phyloP scores from a whole-genome alignment of 2,113 vertebrate species.

The Bambusicola thoracicus region DNA sequence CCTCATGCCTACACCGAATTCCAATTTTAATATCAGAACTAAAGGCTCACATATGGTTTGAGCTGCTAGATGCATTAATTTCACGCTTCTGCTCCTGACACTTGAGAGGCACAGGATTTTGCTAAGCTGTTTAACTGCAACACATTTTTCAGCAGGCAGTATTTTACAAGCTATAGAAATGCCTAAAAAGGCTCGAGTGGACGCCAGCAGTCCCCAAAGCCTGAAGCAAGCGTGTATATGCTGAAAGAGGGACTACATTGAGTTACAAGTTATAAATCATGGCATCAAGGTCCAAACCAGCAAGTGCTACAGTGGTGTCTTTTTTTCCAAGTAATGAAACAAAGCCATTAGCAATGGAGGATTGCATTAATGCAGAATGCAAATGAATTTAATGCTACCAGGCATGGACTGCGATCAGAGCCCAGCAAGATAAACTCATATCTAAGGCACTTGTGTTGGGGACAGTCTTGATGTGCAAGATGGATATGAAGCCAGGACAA shows the following conservation, averaged over 20 bases:
- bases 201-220: not conserved
- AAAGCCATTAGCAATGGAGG: not conserved
- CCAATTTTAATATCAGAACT: not conserved
- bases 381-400: accelerated
- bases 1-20: not conserved
- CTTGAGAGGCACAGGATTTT: not conserved
- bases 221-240: not conserved
- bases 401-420: accelerated
- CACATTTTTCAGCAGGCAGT: not conserved
- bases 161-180: not conserved
- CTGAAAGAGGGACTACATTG: not conserved
- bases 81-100: not conserved
- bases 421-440: accelerated
- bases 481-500: accelerated
- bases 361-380: accelerated
- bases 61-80: not conserved
- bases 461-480: accelerated
- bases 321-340: not conserved
- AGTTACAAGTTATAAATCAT: not conserved
- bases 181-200: not conserved
- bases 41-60: not conserved
- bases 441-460: accelerated
- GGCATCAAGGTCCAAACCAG: not conserved
- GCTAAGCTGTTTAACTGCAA: slow-evolving; percentile 23
- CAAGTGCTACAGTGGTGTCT: accelerated